Base-by-base conservation (phyloP, 2,113 vertebrate species). In the Scomber colias region DNA sequence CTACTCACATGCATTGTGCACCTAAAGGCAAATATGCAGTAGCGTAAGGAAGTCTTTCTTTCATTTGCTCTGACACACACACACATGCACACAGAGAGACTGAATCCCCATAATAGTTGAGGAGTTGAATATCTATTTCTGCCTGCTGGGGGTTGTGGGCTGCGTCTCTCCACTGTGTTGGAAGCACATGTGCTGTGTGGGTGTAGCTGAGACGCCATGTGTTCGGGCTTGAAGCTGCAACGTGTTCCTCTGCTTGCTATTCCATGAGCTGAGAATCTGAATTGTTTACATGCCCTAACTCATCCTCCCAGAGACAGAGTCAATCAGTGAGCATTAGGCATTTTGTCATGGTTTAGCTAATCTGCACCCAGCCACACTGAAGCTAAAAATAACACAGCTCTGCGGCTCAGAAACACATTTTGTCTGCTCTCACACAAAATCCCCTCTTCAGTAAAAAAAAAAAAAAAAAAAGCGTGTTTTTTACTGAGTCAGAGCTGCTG, bases 111-210 rank as follows among this genome's bases (percentile, higher is more conserved):
- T 71, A 57, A 35, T 50, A 27, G 49, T 27, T 44, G 57, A 80
- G 63, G 73, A 64, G 65, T 49, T 80, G 72, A 81, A 63, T 73
- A 56, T 90, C 69, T 93, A 88, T 90, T 87, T 88, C 53, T 85
- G 87, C 57, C 70, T 88, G 54, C 86, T 54, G 65, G 35, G 69
- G 79, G 69, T 56, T 75, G 89, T 86, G 83, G 75, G 86, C 80
- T 80, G 84, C 82, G 72, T 64, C 27, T 68, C 72, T 66, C 55
- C 2, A 19, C 76, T 62, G 79, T 71, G 62, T 40, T 76, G 59
- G 73, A 84, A 71, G 87, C 87, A 88, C 91, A 90, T 85, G 87
- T 83, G 81, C 71, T 71, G 84, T 78, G 92, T 92, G 90, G 91
- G 92, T 66, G 83, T 64, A 85, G 50, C 81, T n/a, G 21, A 87